Percentiles rank a stretch among this genome's conserved stretches.
phyloP scores from a whole-genome alignment of 2,888 invertebrate species.

The Sinohyriopsis cumingii region DNA sequence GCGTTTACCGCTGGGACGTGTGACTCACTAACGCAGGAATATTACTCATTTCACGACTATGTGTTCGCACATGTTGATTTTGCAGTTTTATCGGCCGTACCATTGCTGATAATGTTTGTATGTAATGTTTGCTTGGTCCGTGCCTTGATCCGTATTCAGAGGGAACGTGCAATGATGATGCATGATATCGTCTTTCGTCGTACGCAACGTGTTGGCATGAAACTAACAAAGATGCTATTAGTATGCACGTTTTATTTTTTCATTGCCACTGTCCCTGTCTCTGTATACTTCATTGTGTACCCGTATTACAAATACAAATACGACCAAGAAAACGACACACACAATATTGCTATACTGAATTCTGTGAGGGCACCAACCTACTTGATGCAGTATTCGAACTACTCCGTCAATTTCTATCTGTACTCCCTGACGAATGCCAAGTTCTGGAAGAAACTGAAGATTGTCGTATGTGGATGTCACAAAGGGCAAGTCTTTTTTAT shows the following conservation, averaged over 20 bases:
- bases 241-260: slow-evolving; percentile 42
- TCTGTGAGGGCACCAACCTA: slow-evolving; percentile 34
- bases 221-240: slow-evolving; percentile 45
- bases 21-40: slow-evolving; percentile 27
- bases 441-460: slow-evolving; percentile 29
- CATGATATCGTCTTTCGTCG: slow-evolving; percentile 9
- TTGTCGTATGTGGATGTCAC: slow-evolving; percentile 15
- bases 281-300: slow-evolving; percentile 43
- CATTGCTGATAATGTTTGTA: slow-evolving; percentile 36
- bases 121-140: slow-evolving; percentile 35
- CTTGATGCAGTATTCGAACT: slow-evolving; percentile 43
- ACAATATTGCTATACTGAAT: slow-evolving; percentile 22
- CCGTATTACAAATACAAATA: slow-evolving; percentile 32
- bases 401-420: slow-evolving; percentile 46
- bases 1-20: slow-evolving; percentile 28
- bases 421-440: slow-evolving; percentile 40
- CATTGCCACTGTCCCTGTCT: slow-evolving; percentile 40
- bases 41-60: slow-evolving; percentile 39
- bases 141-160: slow-evolving; percentile 16
- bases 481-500: slow-evolving; percentile 22
- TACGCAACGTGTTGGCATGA: slow-evolving; percentile 25
- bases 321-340: slow-evolving; percentile 2
- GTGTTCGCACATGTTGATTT: slow-evolving; percentile 45
- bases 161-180: slow-evolving; percentile 24
- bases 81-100: slow-evolving; percentile 28